Conservation (phyloP, 2,888 invertebrate genomes). For the Heliconius erato region DNA sequence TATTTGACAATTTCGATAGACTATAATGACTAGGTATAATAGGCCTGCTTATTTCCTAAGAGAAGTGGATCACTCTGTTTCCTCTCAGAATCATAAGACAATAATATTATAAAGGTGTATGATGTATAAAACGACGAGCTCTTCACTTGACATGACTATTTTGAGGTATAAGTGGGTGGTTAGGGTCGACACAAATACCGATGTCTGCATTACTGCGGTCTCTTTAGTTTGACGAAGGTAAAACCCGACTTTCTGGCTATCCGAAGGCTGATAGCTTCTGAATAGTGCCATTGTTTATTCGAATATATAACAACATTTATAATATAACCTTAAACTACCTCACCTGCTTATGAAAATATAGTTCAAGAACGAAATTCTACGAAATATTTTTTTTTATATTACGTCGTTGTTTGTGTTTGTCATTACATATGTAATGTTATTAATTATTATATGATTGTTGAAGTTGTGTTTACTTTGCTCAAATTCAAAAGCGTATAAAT, state of each 20-base stretch:
- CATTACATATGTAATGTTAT: too few relatives aligned
- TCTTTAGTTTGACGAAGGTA: conserved; percentile 81
- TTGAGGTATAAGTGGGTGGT: conserved; percentile 65
- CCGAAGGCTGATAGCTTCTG: not conserved
- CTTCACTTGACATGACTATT: conserved; percentile 76
- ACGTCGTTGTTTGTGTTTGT: not conserved
- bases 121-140: conserved; percentile 72
- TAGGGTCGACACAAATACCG: conserved; percentile 79
- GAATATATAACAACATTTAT: not conserved
- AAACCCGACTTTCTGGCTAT: conserved; percentile 19
- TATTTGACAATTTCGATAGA: too few relatives aligned
- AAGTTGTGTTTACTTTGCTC: not conserved
- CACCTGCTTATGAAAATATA: not conserved
- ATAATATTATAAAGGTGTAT: not conserved
- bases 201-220: conserved; percentile 76
- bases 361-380: not conserved
- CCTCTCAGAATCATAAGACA: not conserved
- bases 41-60: too few relatives aligned
- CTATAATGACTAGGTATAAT: too few relatives aligned
- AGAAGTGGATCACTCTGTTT: not conserved
- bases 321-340: not conserved
- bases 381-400: not conserved
- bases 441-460: not conserved
- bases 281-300: not conserved
- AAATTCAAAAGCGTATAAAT: accelerated